These are phyloP conservation scores for Automeris io DNA, from an alignment of 2,888 invertebrate species.

Conservation along the genomic window DNA sequence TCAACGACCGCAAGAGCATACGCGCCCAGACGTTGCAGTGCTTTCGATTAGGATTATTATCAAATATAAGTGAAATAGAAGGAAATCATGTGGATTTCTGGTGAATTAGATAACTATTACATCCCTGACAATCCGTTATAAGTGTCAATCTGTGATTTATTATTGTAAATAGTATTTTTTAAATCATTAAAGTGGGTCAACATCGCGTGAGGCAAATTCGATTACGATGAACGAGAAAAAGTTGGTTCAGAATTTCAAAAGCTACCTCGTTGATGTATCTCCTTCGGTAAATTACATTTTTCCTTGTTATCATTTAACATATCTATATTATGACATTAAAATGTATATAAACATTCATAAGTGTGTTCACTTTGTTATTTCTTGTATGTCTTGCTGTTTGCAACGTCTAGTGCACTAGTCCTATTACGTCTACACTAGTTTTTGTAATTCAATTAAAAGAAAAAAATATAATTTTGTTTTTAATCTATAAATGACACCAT, in stretches of 20 bases:
- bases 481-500: too few species aligned
- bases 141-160: conserved; percentile 15
- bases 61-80: conserved; percentile 45
- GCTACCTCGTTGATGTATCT: conserved; percentile 72
- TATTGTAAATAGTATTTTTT: conserved; percentile 22
- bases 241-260: conserved; percentile 73
- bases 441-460: too few species aligned
- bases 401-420: too few species aligned
- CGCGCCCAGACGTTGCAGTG: conserved; percentile 33
- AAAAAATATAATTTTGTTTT: too few species aligned
- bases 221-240: conserved; percentile 75
- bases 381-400: too few species aligned
- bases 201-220: conserved; percentile 37
- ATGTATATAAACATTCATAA: background rate
- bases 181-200: conserved; percentile 50
- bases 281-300: conserved; percentile 44
- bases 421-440: too few species aligned
- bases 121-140: conserved; percentile 25
- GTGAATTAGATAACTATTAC: conserved; percentile 33
- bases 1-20: conserved; percentile 17
- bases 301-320: background rate
- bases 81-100: conserved; percentile 55
- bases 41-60: conserved; percentile 55
- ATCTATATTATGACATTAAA: background rate
- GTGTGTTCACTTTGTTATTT: too few species aligned